Evolutionary conservation across 2,888 invertebrate genomes (phyloP).

Genomic region (Eupeodes latifasciatus): DNA sequence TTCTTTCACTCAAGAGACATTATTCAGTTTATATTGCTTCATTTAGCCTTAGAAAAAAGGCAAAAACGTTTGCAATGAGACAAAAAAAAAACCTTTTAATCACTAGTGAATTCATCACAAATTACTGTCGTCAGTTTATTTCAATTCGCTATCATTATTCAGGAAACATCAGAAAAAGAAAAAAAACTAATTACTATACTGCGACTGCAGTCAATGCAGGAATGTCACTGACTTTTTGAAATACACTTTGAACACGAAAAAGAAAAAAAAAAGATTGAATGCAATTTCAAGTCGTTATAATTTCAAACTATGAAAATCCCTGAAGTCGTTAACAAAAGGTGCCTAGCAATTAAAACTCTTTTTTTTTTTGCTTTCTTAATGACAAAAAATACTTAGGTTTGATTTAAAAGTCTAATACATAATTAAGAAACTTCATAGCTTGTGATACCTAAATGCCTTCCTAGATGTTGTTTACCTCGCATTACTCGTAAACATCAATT

Average conservation of each 20-base stretch:
- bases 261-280: background rate
- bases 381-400: background rate
- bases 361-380: slow-evolving; percentile 1
- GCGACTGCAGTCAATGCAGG: background rate
- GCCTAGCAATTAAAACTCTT: background rate
- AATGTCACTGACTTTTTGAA: slow-evolving; percentile 18
- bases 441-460: too few species aligned
- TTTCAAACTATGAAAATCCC: background rate
- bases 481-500: background rate
- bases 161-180: slow-evolving; percentile 1
- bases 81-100: background rate
- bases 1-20: background rate
- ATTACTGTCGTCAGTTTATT: background rate
- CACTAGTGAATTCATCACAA: slow-evolving; percentile 3
- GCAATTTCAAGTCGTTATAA: slow-evolving; percentile 19
- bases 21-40: background rate
- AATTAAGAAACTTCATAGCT: slow-evolving; percentile 3
- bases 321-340: slow-evolving; percentile 17
- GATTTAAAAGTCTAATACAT: background rate
- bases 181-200: slow-evolving; percentile 2
- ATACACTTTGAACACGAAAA: background rate
- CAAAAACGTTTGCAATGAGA: background rate
- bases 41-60: background rate
- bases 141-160: background rate
- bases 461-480: background rate